Evolutionary conservation across 2,888 invertebrate species (phyloP), one percentile per base, ranked within the genome.

Genomic region (Noctua janthina): DNA sequence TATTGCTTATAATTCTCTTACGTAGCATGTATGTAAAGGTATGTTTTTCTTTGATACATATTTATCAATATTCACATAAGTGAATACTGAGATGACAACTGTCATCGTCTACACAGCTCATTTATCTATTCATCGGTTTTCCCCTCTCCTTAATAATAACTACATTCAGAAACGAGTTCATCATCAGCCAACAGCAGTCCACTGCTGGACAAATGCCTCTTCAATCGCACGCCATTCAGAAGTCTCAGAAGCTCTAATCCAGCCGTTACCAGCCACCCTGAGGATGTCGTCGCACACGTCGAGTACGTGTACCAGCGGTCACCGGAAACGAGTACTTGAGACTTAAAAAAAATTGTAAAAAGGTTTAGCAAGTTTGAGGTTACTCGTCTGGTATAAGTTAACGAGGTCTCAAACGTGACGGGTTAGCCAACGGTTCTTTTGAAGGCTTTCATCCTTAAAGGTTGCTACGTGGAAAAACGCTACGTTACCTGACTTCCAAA

Each of bases 351-450:
- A 81, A 13, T 39, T 46, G 17, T 64, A 46, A 17, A 74, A 62
- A 29, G 11, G 17, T 62, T 71, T 49, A 54, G 35, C 15, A 66
- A 76, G 39, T 23, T 39, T 39, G 62, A 62, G 35, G 64, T 67
- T 54, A 51, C 49, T 74, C 35, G 35, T 54, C 64, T 17, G 62
- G 62, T 35, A 74, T 29, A 56, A 71, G n/a, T 62, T 77, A 84
- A 74, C 77, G 70, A 77, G 74, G 64, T 64, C 67, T 54, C 54
- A 81, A 72, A 85, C 86, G 84, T 86, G 86, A 82, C 67, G 70
- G 66, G 82, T 76, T 81, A 76, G 6, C 17, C 23, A 86, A 84
- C 84, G 67, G 82, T 77, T 77, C 46, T 76, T 76, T 59, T 49
- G 64, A 7, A 70, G 54, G n/a, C 35, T 82, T 64, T 46, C 49